Evolutionary conservation across 2,113 vertebrate species (phyloP).

Genomic region (Ondatra zibethicus): DNA sequence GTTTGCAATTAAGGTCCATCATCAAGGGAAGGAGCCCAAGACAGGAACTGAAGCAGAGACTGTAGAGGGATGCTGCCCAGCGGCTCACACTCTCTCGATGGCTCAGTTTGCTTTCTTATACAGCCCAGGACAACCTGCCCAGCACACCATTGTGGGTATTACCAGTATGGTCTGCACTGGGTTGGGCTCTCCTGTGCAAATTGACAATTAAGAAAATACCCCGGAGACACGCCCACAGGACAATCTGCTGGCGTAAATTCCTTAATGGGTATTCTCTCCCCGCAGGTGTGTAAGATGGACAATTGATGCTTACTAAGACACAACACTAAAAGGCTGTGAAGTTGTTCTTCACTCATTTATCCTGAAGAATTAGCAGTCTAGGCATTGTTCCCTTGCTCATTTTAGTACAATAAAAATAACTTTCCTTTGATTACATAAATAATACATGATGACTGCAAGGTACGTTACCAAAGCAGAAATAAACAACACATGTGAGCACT

Average conservation of each 20-base stretch:
- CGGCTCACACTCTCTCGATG: background rate
- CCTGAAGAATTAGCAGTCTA: background rate
- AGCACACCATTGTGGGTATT: no score
- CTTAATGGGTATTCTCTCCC: background rate
- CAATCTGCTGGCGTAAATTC: no score
- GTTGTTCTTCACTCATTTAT: background rate
- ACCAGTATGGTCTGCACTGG: background rate
- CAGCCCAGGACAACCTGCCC: no score
- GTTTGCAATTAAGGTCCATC: background rate
- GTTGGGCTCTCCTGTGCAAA: background rate
- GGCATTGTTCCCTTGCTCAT: background rate
- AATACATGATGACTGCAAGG: background rate
- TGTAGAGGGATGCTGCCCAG: background rate
- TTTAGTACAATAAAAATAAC: background rate
- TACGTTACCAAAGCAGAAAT: background rate
- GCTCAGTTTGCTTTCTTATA: background rate
- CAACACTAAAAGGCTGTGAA: background rate
- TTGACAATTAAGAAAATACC: background rate
- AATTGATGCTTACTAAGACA: background rate
- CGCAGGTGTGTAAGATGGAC: background rate
- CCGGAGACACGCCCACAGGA: background rate
- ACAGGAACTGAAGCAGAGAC: background rate
- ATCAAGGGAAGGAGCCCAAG: background rate
- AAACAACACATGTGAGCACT: background rate
- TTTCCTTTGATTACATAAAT: slow-evolving; percentile 41